Base-by-base conservation (phyloP, 2,888 invertebrate species). In the Drosophila lacicola region DNA sequence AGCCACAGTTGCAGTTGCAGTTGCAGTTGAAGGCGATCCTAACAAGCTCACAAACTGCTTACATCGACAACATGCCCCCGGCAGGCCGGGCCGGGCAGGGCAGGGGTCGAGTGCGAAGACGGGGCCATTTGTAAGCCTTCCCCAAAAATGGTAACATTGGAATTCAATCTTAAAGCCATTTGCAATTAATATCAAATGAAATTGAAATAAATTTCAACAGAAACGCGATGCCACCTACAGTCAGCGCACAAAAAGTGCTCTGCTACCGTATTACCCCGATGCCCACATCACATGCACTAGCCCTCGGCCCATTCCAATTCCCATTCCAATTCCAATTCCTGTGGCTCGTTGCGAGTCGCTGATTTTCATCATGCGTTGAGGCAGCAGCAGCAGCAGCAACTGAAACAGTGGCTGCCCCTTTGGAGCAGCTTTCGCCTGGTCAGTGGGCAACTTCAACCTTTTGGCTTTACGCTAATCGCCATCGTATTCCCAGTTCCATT, bases 131-230 rank as follows among this genome's bases (percentile, higher is more conserved):
- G 81, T 88, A 82, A 63, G 68, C 61, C 73, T 55, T 51, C 51
- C 71, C 89, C 70, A 73, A 84, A 84, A 89, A 81, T 78, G 88
- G 82, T 42, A 67, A 42, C 67, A 71, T 69, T 78, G 84, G 89
- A 88, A 89, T 90, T 88, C 90, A 87, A 90, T 90, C 86, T 86
- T 76, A 82, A 87, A 85, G 82, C 88, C 88, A 90, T 80, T 90
- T 82, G 92, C 92, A 92, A 92, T 92, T 92, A 92, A 92, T 92
- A 92, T 92, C 92, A 91, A 92, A 92, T 91, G 91, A 91, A 92
- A 92, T 90, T 91, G 90, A 92, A 92, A 92, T 92, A 92, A 92
- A 92, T 92, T 91, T 89, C 81, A 60, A 49, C 55, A 54, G 58
- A 53, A 75, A 51, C 64, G 75, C 60, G 46, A 80, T 72, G 87